These are phyloP conservation scores for Agapornis roseicollis DNA, from an alignment of 2,113 vertebrate species.

Conservation along the genomic window DNA sequence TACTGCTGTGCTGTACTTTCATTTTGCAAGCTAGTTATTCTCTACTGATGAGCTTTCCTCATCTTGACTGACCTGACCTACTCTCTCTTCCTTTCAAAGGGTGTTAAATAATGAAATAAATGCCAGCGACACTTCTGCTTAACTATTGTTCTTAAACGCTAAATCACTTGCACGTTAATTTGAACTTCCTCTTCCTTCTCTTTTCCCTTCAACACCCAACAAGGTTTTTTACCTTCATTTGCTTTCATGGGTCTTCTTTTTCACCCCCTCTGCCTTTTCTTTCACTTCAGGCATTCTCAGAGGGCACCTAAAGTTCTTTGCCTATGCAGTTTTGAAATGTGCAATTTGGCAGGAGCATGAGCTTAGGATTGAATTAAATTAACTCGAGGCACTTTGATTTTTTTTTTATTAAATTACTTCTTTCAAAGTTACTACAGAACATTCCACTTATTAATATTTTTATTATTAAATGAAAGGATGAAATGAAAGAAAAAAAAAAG, in stretches of 20 bases:
- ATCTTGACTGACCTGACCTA: slow-evolving; percentile 2
- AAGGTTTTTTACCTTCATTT: slow-evolving; percentile 71
- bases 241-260: slow-evolving; percentile 62
- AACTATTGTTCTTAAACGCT: slow-evolving; percentile 65
- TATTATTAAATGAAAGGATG: slow-evolving; percentile 61
- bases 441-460: slow-evolving; percentile 71
- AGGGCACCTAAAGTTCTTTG: slow-evolving; percentile 77
- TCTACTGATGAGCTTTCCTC: slow-evolving; percentile 36
- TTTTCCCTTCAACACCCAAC: slow-evolving; percentile 36
- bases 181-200: slow-evolving; percentile 63
- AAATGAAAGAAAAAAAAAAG: not conserved
- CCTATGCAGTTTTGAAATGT: slow-evolving; percentile 75
- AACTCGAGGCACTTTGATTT: slow-evolving; percentile 73
- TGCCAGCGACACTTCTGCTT: slow-evolving; percentile 26
- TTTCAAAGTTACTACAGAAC: slow-evolving; percentile 75
- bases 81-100: slow-evolving; percentile 13
- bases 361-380: slow-evolving; percentile 79
- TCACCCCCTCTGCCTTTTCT: not conserved
- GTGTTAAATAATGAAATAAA: slow-evolving; percentile 72
- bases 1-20: not conserved
- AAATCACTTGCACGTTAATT: slow-evolving; percentile 72
- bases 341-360: slow-evolving; percentile 77
- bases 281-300: slow-evolving; percentile 75
- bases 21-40: slow-evolving; percentile 18
- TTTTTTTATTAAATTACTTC: slow-evolving; percentile 80